Percentiles rank a stretch among this genome's conserved stretches.
These are phyloP conservation scores for Rhea americana DNA, from an alignment of 2,113 vertebrate genomes.

Conservation along the genomic window DNA sequence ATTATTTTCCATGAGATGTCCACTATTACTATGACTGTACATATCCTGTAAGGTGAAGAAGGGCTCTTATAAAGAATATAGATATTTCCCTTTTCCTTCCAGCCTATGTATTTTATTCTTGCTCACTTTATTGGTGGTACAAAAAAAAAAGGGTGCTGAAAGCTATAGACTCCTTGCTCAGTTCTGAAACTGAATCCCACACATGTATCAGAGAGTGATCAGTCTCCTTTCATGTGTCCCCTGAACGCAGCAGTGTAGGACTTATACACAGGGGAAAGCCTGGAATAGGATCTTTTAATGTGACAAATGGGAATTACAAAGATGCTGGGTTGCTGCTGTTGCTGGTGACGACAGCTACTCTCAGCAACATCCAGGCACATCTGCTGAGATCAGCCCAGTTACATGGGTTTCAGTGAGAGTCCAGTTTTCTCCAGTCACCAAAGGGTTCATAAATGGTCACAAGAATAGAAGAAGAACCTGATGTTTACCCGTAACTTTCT, in stretches of 20 bases:
- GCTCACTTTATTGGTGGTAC: background rate
- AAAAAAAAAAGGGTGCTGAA: slow-evolving; percentile 29
- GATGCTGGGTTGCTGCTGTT: background rate
- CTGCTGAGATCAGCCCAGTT: slow-evolving; percentile 12
- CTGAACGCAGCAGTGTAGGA: background rate
- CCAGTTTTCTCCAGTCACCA: background rate
- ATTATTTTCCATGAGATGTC: background rate
- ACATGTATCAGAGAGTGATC: background rate
- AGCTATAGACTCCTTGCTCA: background rate
- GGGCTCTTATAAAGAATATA: background rate
- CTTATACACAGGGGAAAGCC: background rate
- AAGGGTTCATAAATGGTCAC: background rate
- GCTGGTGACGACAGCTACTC: background rate
- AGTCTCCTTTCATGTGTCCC: slow-evolving; percentile 22
- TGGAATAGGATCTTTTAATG: slow-evolving; percentile 3
- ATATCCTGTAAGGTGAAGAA: background rate
- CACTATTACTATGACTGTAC: background rate
- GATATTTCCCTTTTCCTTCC: background rate
- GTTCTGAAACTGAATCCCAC: background rate
- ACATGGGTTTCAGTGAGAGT: background rate
- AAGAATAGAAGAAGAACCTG: background rate
- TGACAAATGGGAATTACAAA: slow-evolving; percentile 25
- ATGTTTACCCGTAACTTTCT: background rate
- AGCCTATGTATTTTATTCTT: slow-evolving; percentile 1
- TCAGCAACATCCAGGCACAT: background rate